A percentile compares a stretch with the other conserved stretches of the same genome.
These are phyloP conservation scores for Punctoribates punctum DNA, from an alignment of 2,888 invertebrate genomes.

Conservation along the genomic window DNA sequence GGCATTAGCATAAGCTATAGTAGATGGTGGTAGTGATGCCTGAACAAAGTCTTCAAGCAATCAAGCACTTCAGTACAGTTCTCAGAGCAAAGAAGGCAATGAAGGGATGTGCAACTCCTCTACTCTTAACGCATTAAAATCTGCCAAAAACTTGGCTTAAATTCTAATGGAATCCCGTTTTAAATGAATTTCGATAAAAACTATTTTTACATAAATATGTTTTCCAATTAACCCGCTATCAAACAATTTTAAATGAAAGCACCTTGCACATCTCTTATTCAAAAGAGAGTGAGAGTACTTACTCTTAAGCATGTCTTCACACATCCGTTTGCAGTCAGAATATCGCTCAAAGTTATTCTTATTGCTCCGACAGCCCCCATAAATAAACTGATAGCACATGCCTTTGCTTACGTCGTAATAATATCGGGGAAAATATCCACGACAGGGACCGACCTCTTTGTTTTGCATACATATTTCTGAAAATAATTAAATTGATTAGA, in stretches of 20 bases:
- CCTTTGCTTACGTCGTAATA: slow-evolving; percentile 69
- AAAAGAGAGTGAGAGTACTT: neutral
- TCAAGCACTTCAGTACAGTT: neutral
- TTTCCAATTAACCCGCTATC: too few relatives aligned
- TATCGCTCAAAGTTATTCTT: slow-evolving; percentile 76
- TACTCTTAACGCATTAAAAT: too few relatives aligned
- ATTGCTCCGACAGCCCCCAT: slow-evolving; percentile 84
- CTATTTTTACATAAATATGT: too few relatives aligned
- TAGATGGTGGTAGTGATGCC: slow-evolving; percentile 44
- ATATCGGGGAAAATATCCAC: slow-evolving; percentile 81
- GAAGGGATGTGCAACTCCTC: neutral
- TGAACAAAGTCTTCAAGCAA: slow-evolving; percentile 27
- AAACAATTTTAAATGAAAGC: too few relatives aligned
- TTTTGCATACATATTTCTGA: slow-evolving; percentile 77
- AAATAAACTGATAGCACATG: slow-evolving; percentile 75
- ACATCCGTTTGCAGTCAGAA: slow-evolving; percentile 63
- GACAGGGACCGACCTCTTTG: slow-evolving; percentile 77
- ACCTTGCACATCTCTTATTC: too few relatives aligned
- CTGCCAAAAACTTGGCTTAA: too few relatives aligned
- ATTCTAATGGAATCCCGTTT: too few relatives aligned
- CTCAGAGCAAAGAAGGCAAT: neutral
- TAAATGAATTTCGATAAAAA: too few relatives aligned
- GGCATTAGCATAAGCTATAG: slow-evolving; percentile 48
- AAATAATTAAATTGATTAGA: neutral
- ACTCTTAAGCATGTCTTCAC: slow-evolving; percentile 48